phyloP scores from a whole-genome alignment of 2,888 invertebrate species.

The Brachypalpus laphriformis region DNA sequence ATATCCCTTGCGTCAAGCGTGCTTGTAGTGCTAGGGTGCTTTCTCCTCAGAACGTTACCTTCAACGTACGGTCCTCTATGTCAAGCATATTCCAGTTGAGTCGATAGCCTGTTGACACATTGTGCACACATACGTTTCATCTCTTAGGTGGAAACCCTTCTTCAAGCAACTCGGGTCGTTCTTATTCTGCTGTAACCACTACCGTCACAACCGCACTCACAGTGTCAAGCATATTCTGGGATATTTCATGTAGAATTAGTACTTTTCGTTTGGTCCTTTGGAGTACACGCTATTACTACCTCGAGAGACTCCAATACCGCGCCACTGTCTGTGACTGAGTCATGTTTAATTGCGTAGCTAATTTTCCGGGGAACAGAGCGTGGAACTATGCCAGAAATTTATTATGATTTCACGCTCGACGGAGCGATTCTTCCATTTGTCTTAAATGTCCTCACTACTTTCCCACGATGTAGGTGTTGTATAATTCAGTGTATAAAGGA shows the following conservation, averaged over 20 bases:
- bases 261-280: slow-evolving; percentile 37
- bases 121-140: slow-evolving; percentile 37
- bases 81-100: slow-evolving; percentile 47
- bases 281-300: slow-evolving; percentile 12
- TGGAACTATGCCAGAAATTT: slow-evolving; percentile 69
- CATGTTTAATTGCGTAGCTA: slow-evolving; percentile 68
- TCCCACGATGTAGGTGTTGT: slow-evolving; percentile 41
- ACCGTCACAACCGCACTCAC: neutral
- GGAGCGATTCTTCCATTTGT: slow-evolving; percentile 62
- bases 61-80: slow-evolving; percentile 14
- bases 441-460: slow-evolving; percentile 56
- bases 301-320: slow-evolving; percentile 20
- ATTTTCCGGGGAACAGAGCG: slow-evolving; percentile 50
- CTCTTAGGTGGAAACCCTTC: slow-evolving; percentile 37
- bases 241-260: slow-evolving; percentile 45
- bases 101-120: slow-evolving; percentile 60
- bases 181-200: slow-evolving; percentile 14
- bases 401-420: slow-evolving; percentile 65
- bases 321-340: slow-evolving; percentile 30
- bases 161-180: slow-evolving; percentile 43
- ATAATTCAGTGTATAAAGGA: slow-evolving; percentile 58
- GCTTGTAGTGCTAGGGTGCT: slow-evolving; percentile 23
- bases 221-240: slow-evolving; percentile 49
- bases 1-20: slow-evolving; percentile 51
- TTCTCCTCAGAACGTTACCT: slow-evolving; percentile 5